These are phyloP conservation scores for Amblyopsis hoosieri DNA, from an alignment of 2,797 vertebrate genomes.

Conservation along the genomic window DNA sequence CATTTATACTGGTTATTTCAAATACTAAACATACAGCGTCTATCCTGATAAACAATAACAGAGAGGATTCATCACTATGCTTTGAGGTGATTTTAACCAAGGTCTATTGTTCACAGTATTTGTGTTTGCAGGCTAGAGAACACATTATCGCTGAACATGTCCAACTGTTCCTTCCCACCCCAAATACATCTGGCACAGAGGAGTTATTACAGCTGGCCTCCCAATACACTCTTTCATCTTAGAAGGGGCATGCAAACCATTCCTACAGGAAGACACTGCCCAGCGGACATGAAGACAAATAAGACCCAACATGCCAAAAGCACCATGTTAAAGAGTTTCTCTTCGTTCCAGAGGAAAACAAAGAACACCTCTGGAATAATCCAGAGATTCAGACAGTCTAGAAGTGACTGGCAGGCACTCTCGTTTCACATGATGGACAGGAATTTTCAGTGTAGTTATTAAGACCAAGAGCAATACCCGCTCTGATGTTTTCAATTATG, in stretches of 20 bases:
- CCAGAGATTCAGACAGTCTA: background rate
- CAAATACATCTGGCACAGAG: conserved; percentile 14
- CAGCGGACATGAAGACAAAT: conserved; percentile 15
- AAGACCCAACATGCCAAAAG: conserved; percentile 23
- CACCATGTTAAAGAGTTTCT: conserved; percentile 26
- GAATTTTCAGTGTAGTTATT: background rate
- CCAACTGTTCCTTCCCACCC: background rate
- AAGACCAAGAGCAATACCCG: background rate
- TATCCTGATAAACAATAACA: too few relatives aligned
- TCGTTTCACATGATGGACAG: background rate
- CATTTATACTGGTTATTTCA: too few relatives aligned
- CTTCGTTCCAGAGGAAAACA: conserved; percentile 16
- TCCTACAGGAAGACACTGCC: conserved; percentile 16
- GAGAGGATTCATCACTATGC: too few relatives aligned
- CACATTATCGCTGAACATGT: background rate
- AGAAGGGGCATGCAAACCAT: conserved; percentile 14
- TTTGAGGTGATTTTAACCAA: too few relatives aligned
- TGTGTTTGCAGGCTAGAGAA: background rate
- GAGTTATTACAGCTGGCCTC: conserved; percentile 42
- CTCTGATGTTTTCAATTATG: conserved; percentile 38
- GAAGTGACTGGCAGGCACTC: background rate
- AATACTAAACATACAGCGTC: too few relatives aligned
- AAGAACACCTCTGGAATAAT: background rate
- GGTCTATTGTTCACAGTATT: background rate
- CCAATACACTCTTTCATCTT: conserved; percentile 13